A percentile compares a stretch with the other conserved stretches of the same genome.
These are phyloP conservation scores for Sturnira hondurensis DNA, from an alignment of 2,113 vertebrate species.

Conservation along the genomic window DNA sequence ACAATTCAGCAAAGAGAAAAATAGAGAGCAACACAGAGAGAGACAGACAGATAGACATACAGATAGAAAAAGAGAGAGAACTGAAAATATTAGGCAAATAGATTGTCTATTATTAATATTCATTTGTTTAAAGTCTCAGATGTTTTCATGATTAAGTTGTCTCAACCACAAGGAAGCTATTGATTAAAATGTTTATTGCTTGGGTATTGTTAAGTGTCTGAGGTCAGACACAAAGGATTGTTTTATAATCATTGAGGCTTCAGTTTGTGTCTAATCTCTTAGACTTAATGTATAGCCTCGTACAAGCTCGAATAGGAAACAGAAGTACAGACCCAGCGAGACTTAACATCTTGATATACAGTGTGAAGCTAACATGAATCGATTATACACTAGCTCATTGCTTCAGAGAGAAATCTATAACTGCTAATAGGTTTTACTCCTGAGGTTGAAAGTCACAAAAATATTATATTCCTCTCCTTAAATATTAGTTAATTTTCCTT, in stretches of 20 bases:
- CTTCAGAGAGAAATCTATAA: slow-evolving; percentile 59
- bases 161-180: slow-evolving; percentile 12
- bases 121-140: slow-evolving; percentile 12
- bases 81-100: not conserved
- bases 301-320: slow-evolving; percentile 10
- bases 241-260: slow-evolving; percentile 14
- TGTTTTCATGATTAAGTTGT: not conserved
- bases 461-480: slow-evolving; percentile 58
- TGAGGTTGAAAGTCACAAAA: slow-evolving; percentile 50
- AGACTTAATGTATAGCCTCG: slow-evolving; percentile 11
- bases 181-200: slow-evolving; percentile 36
- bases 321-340: not conserved
- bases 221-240: not conserved
- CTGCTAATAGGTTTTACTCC: slow-evolving; percentile 66
- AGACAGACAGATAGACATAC: not conserved
- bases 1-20: not conserved
- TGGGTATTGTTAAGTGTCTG: not conserved
- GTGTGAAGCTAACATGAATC: slow-evolving; percentile 41
- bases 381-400: slow-evolving; percentile 48
- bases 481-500: slow-evolving; percentile 64
- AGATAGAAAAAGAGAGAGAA: not conserved
- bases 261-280: not conserved
- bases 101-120: not conserved
- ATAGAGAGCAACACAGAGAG: not conserved
- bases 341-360: slow-evolving; percentile 5